Evolutionary conservation across 1,140 invertebrate genomes (phyloP).

Genomic region (Aethina tumida): DNA sequence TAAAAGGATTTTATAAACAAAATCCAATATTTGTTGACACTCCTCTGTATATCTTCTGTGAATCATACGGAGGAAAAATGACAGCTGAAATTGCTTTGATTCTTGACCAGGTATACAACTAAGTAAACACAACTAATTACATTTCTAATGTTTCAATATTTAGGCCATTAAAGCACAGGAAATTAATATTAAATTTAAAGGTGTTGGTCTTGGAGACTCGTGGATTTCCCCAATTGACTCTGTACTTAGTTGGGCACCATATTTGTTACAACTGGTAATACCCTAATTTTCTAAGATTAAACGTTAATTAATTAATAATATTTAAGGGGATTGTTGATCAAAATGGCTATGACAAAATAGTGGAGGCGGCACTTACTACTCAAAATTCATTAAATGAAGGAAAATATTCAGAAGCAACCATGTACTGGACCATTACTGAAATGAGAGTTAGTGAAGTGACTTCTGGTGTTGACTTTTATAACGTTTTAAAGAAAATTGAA

Average conservation of each 20-base stretch:
- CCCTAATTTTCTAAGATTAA: background rate
- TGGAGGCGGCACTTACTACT: conserved; percentile 39
- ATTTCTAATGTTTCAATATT: no score
- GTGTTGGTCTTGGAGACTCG: conserved; percentile 71
- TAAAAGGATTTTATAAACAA: conserved; percentile 51
- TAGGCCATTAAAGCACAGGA: conserved; percentile 53
- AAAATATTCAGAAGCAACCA: conserved; percentile 49
- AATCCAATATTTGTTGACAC: conserved; percentile 56
- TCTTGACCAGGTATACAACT: conserved; percentile 46
- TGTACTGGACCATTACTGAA: conserved; percentile 54
- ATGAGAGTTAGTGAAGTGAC: conserved; percentile 44
- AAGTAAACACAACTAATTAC: no score
- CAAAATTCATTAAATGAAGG: conserved; percentile 42
- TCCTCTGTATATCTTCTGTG: conserved; percentile 71
- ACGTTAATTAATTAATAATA: background rate
- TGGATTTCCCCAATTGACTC: conserved; percentile 81
- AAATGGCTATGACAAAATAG: conserved; percentile 43
- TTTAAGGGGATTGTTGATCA: conserved; percentile 51
- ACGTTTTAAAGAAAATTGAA: conserved; percentile 52
- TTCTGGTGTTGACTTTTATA: conserved; percentile 67
- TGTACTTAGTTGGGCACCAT: conserved; percentile 69
- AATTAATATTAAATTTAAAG: conserved; percentile 61
- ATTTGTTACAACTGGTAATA: conserved; percentile 54
- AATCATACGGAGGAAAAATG: conserved; percentile 89
- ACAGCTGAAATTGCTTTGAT: conserved; percentile 61